These are phyloP conservation scores for Machimus rusticus DNA, from an alignment of 2,888 invertebrate genomes.

Conservation along the genomic window DNA sequence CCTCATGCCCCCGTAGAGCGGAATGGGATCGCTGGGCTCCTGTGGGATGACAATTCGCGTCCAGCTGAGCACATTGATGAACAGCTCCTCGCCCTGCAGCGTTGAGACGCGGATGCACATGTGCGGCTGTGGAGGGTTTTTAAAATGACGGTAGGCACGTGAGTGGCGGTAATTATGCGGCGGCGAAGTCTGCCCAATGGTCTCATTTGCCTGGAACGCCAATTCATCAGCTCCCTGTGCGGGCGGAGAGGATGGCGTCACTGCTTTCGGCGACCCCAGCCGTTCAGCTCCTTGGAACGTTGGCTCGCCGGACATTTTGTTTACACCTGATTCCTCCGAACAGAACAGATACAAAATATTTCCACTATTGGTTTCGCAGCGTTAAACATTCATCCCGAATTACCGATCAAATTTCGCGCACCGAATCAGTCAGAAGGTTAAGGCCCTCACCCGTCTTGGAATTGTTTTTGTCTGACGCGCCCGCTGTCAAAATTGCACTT, in stretches of 20 bases:
- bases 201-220: conserved; percentile 23
- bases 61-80: conserved; percentile 77
- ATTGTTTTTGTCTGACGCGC: background rate
- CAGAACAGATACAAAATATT: background rate
- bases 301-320: conserved; percentile 1
- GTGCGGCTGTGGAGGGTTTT: conserved; percentile 78
- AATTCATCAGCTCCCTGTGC: conserved; percentile 20
- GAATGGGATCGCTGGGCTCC: conserved; percentile 72
- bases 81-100: conserved; percentile 65
- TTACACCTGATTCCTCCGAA: background rate
- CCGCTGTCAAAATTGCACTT: conserved; percentile 16
- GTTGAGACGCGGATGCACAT: conserved; percentile 74
- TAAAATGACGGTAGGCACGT: conserved; percentile 72
- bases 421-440: background rate
- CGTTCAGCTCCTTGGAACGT: background rate
- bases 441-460: background rate
- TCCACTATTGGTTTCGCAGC: background rate
- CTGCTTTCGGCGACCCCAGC: background rate
- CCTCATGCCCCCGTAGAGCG: conserved; percentile 77
- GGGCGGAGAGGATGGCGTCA: conserved; percentile 34
- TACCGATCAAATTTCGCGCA: background rate
- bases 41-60: conserved; percentile 74
- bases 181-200: conserved; percentile 60
- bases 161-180: conserved; percentile 68
- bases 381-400: background rate